Base-by-base conservation (phyloP, 2,113 vertebrate genomes). In the Chamaetylas fuelleborni region DNA sequence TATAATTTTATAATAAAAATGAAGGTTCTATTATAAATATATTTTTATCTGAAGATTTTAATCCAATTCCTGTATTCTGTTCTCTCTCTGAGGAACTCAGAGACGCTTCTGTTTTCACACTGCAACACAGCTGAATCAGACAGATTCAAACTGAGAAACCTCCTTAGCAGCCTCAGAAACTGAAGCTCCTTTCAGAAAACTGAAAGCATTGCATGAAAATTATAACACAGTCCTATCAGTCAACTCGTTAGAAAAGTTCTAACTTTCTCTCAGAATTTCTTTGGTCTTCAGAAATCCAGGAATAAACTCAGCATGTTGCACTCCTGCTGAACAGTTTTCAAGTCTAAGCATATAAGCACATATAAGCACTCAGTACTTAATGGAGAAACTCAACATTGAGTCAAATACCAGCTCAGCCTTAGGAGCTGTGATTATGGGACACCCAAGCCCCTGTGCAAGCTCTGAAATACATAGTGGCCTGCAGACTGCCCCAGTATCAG, bases 341-440 rank as follows among this genome's bases (percentile, higher is more conserved):
- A 24, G 33, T 57, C 25, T 88, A 77, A 70, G 38, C 13, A 11
- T 8, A 0, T 14, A 64, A 80, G 19, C 25, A 71, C 13, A 12
- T 7, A 0, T 14, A 64, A 80, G 19, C 25, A 71, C 7, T 28
- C 24, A 3, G 6, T 45, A 60, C 10, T 72, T 56, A 6, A 6
- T 1, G 17, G 29, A 81, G 29, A 90, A 84, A 36, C 9, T 60
- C 19, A 24, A 19, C 15, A 40, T 4, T 70, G 38, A 48, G 28
- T 38, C 12, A 57, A 65, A 74, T 47, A 14, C 10, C 29, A 31
- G 11, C 29, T 84, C 62, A 58, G 53, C 34, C 7, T 66, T 24
- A 23, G 0, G 0, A 20, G 11, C 25, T 50, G 16, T 80, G 38
- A 12, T 36, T n/a, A 4, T 1, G 1, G 24, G 36, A 51, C 29